Base-by-base conservation (phyloP, 2,888 invertebrate species). In the Salticus scenicus region DNA sequence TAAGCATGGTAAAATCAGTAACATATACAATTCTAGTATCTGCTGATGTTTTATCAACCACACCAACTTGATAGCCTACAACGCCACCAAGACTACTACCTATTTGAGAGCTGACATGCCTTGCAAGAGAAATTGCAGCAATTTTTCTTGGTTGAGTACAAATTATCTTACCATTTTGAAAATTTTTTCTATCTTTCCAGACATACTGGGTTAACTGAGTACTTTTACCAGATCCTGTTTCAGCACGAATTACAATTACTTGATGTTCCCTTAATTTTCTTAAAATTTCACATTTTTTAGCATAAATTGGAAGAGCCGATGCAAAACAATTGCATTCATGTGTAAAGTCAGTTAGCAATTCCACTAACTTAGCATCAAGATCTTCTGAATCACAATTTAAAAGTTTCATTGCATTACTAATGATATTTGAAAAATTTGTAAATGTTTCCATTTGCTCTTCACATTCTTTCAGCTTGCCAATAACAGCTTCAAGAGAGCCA, bases 181-280 rank as follows among this genome's bases (percentile, higher is more conserved):
- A 88, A 51, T 89, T 82, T 27, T 89, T 89, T 1, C 90, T 89
- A 67, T 90, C 86, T 31, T 80, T 89, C 71, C 90, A 89, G 0
- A 91, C 77, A 75, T 91, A 92, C 81, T 91, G 91, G 1, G 89
- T 88, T 75, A 91, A 88, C 88, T 92, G 91, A 28, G 91, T 91
- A 81, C 91, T 91, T 79, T 92, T 91, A 0, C 91, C 91, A 0
- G 91, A 91, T 1, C 91, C 91, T 1, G 91, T 91, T 83, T 91
- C 91, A 7, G 90, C 91, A 14, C 90, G 88, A 0, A 91, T 88
- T 10, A 91, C 88, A 28, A 88, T 88, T 0, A 91, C 90, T 73
- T 90, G 90, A 70, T 90, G 89, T 2, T 89, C 71, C 17, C 57
- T 74, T 10, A 87, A 47, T 41, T 51, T 77, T 24, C 81, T 77